A percentile compares a stretch with the other conserved stretches of the same genome.
Conservation (phyloP, 2,888 invertebrate genomes). For the Macropis europaea region DNA sequence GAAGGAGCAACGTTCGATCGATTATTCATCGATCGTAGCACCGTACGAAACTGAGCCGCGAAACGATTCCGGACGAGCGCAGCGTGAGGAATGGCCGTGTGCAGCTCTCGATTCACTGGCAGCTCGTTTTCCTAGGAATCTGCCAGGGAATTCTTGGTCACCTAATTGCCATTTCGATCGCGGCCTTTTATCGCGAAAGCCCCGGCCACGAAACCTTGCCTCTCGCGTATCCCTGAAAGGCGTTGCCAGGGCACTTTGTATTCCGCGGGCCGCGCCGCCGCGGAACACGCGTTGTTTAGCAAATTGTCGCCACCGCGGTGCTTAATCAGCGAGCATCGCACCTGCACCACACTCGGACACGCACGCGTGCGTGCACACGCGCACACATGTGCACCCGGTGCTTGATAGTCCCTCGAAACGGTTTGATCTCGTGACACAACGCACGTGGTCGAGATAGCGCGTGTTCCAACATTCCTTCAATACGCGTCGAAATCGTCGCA, state of each 20-base stretch:
- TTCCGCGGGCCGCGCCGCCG: slow-evolving; percentile 35
- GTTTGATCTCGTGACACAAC: slow-evolving; percentile 31
- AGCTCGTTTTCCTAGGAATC: slow-evolving; percentile 48
- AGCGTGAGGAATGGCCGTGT: too few species aligned
- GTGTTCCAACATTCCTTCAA: slow-evolving; percentile 41
- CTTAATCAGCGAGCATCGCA: slow-evolving; percentile 50
- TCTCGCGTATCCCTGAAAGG: slow-evolving; percentile 39
- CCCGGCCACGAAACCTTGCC: slow-evolving; percentile 24
- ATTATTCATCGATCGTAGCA: too few species aligned
- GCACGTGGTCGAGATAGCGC: slow-evolving; percentile 50
- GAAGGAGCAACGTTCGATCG: too few species aligned
- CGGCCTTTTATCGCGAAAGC: slow-evolving; percentile 47
- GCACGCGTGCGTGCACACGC: too few species aligned
- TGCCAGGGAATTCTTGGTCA: slow-evolving; percentile 26
- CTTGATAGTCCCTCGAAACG: slow-evolving; percentile 27
- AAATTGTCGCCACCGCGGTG: slow-evolving; percentile 43
- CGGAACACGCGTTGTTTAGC: slow-evolving; percentile 55
- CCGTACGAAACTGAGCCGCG: too few species aligned
- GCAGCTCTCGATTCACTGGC: slow-evolving; percentile 17
- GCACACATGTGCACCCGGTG: too few species aligned
- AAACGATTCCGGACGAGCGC: too few species aligned
- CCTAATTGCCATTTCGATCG: slow-evolving; percentile 52
- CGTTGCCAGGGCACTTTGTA: slow-evolving; percentile 56
- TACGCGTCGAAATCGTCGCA: slow-evolving; percentile 40
- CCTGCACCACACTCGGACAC: slow-evolving; percentile 25